Base-by-base conservation (phyloP, 64 coral and sea anemone species). In the Stylophora pistillata region DNA sequence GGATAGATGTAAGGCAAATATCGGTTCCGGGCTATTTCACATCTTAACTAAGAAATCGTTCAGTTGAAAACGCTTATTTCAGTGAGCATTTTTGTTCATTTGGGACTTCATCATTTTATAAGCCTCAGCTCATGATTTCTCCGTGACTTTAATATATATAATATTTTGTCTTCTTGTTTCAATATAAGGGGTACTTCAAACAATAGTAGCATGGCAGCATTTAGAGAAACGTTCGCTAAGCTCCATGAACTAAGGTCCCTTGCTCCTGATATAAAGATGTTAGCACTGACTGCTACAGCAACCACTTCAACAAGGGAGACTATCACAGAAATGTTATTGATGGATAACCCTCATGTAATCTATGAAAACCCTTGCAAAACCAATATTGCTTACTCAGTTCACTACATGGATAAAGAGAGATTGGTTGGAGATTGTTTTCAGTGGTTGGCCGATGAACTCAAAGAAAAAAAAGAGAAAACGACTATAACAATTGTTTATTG, bases 401-500 rank as follows among this genome's bases (percentile, higher is more conserved):
- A 64, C 27, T 92, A 92, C 31, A 86, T 92, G 31, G 6, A 53
- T 21, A 79, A 33, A 27, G 85, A 87, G 20, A 58, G 27, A 70
- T 27, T 16, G 10, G 52, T 87, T 60, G 63, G 74, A 28, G 68
- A 93, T 87, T 82, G 82, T 41, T 94, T 94, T 64, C 10, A 81
- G 73, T 94, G 86, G 92, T 76, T 88, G 33, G 55, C 64, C 18
- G 55, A 84, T 66, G 86, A 88, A 65, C 18, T 83, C 13, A 68
- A 76, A 25, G 72, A 85, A 71, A 74, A 79, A 15, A 81, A 81
- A 62, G 71, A 76, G 20, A 74, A 27, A 32, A 37, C 72, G 18
- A 15, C 37, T 53, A 33, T 55, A 16, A 94, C 92, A 17, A 94
- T 94, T 21, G 79, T 94, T 72, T 94, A 90, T 28, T 90, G 92